Conservation (phyloP, 1,140 invertebrate genomes). For the Heliconius congener region DNA sequence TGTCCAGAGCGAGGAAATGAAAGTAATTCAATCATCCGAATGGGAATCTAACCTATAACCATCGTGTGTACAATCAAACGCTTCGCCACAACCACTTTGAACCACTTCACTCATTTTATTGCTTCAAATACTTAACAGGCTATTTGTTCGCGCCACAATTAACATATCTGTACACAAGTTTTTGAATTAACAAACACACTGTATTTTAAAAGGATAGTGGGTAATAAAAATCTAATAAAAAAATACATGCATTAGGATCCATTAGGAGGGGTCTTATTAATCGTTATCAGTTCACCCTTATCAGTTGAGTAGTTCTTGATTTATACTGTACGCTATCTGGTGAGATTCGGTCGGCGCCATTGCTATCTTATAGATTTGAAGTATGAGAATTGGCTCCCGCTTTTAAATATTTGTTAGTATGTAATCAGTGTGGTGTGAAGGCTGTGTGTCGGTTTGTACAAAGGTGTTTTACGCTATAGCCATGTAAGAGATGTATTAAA, state of each 20-base stretch:
- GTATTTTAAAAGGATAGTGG: slow-evolving; percentile 24
- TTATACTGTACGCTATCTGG: slow-evolving; percentile 40
- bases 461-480: neutral
- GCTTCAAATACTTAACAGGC: slow-evolving; percentile 7
- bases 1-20: no score
- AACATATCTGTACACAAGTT: slow-evolving; percentile 12
- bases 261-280: slow-evolving; percentile 39
- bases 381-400: slow-evolving; percentile 38
- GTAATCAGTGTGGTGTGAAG: neutral
- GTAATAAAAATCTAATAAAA: slow-evolving; percentile 39
- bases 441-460: neutral
- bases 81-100: neutral
- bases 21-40: no score
- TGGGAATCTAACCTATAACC: neutral
- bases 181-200: slow-evolving; percentile 10
- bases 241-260: slow-evolving; percentile 37
- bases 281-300: slow-evolving; percentile 35
- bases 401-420: slow-evolving; percentile 17
- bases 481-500: neutral
- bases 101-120: neutral
- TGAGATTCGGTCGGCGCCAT: slow-evolving; percentile 45
- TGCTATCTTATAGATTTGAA: slow-evolving; percentile 45
- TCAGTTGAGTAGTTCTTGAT: slow-evolving; percentile 44
- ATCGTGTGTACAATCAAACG: neutral
- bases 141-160: slow-evolving; percentile 12